Evolutionary conservation across 2,888 invertebrate genomes (phyloP).

Genomic region (Eustalomyia histrio): DNA sequence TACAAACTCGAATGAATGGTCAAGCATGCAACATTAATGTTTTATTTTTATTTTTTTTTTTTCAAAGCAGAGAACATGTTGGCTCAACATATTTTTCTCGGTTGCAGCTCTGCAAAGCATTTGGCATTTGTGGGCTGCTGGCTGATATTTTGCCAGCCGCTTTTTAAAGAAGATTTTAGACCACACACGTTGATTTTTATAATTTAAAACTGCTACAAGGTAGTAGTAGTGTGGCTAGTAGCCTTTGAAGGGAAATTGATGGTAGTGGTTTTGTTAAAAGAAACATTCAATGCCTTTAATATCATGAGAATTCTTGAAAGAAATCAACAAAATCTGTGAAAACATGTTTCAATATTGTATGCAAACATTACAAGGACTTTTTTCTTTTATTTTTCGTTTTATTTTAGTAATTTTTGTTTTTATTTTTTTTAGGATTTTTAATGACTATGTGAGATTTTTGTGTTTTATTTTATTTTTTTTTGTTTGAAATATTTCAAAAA

Average conservation of each 20-base stretch:
- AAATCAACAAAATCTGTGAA: constrained; percentile 58
- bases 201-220: constrained; percentile 64
- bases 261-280: constrained; percentile 31
- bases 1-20: constrained; percentile 34
- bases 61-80: constrained; percentile 56
- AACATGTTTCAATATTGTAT: constrained; percentile 63
- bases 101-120: not conserved
- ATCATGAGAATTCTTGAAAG: constrained; percentile 54
- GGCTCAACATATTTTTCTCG: constrained; percentile 10
- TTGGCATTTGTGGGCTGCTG: constrained; percentile 45
- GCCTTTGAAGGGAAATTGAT: constrained; percentile 65
- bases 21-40: constrained; percentile 61
- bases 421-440: constrained; percentile 36
- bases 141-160: constrained; percentile 46
- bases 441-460: constrained; percentile 34
- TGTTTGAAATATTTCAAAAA: constrained; percentile 48
- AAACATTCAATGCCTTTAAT: constrained; percentile 13
- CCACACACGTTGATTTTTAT: constrained; percentile 67
- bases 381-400: constrained; percentile 1
- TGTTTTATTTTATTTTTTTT: constrained; percentile 6
- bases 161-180: constrained; percentile 68
- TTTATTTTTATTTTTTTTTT: too few relatives aligned
- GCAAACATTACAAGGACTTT: constrained; percentile 57
- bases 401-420: constrained; percentile 31
- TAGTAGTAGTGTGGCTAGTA: constrained; percentile 12